Evolutionary conservation across 2,113 vertebrate species (phyloP).

Genomic region (Pedetes capensis): DNA sequence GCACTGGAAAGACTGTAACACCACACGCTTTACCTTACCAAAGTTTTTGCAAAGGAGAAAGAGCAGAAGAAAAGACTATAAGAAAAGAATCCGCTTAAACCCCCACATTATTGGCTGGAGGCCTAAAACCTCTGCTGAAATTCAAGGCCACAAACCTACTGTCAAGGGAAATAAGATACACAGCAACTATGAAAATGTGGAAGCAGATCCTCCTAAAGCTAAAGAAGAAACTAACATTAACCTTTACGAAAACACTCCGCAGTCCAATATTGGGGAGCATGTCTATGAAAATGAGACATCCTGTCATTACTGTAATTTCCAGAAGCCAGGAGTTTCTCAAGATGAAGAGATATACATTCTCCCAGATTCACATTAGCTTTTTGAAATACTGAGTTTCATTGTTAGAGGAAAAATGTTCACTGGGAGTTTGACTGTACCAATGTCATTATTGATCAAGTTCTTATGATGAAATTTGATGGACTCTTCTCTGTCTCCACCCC

Average conservation of each 20-base stretch:
- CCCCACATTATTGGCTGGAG: too few species aligned
- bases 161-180: fast-evolving
- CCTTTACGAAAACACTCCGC: conserved; percentile 62
- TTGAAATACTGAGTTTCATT: not conserved
- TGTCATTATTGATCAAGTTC: not conserved
- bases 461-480: not conserved
- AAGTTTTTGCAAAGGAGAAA: conserved; percentile 46
- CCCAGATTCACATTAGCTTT: conserved; percentile 55
- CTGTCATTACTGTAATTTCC: conserved; percentile 25
- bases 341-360: conserved; percentile 72
- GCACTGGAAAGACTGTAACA: conserved; percentile 18
- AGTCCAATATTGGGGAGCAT: not conserved
- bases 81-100: not conserved
- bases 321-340: not conserved
- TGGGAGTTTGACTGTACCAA: not conserved
- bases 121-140: not conserved
- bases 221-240: not conserved
- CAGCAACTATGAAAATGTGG: conserved; percentile 61
- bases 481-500: not conserved
- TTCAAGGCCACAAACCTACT: not conserved
- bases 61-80: not conserved
- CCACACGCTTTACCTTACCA: not conserved
- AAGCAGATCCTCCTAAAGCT: not conserved
- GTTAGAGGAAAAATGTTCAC: not conserved
- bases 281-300: conserved; percentile 45